Evolutionary conservation across 2,888 invertebrate species (phyloP).

Genomic region (Plutella xylostella): DNA sequence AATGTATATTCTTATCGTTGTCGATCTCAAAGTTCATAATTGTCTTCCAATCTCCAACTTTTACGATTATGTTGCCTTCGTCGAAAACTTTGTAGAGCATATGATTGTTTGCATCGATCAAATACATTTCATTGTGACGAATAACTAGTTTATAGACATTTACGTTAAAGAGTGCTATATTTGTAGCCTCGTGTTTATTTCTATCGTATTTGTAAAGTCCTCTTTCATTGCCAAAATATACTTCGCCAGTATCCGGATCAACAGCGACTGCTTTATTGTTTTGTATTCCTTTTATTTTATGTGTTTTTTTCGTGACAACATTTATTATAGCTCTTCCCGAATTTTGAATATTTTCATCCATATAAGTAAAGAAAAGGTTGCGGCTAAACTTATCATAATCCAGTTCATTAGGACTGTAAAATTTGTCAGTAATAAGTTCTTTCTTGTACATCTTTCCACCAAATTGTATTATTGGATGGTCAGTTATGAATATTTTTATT

Average conservation of each 20-base stretch:
- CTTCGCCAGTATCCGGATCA: constrained; percentile 42
- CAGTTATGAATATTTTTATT: constrained; percentile 34
- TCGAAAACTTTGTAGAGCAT: constrained; percentile 48
- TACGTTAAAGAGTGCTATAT: constrained; percentile 49
- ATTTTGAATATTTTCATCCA: constrained; percentile 47
- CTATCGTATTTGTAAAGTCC: constrained; percentile 52
- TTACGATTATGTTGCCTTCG: constrained; percentile 29
- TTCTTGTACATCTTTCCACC: constrained; percentile 46
- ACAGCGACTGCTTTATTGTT: constrained; percentile 53
- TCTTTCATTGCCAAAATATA: constrained; percentile 54
- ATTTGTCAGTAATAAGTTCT: constrained; percentile 39
- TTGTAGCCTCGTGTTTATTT: constrained; percentile 31
- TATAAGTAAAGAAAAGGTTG: constrained; percentile 56
- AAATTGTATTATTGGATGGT: constrained; percentile 40
- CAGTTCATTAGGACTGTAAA: constrained; percentile 40
- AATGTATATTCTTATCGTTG: constrained; percentile 40
- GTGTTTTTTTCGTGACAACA: constrained; percentile 37
- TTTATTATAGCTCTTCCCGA: constrained; percentile 50
- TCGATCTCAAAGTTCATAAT: constrained; percentile 54
- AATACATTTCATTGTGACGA: constrained; percentile 47
- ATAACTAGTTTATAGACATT: constrained; percentile 50
- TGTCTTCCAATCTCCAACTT: constrained; percentile 35
- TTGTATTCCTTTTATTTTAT: constrained; percentile 41
- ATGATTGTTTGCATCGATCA: constrained; percentile 51
- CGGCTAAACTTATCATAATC: constrained; percentile 51